Percentiles rank a stretch among this genome's conserved stretches.
These are phyloP conservation scores for Odontothrips loti DNA, from an alignment of 2,888 invertebrate genomes.

Conservation along the genomic window DNA sequence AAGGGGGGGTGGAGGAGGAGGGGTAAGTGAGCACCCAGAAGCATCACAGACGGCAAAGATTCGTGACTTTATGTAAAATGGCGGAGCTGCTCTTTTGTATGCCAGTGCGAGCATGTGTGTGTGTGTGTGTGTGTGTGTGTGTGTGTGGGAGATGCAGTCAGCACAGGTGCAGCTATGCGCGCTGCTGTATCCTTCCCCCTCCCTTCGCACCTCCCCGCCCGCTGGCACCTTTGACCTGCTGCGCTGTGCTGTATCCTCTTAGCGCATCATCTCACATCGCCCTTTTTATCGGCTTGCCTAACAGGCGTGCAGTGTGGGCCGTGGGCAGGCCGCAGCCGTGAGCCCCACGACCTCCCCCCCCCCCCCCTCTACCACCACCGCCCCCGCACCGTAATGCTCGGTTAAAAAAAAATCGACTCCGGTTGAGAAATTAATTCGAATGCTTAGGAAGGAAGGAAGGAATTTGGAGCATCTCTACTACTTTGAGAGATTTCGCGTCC, in stretches of 20 bases:
- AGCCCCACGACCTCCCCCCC: too few relatives aligned
- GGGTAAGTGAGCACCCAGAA: not conserved
- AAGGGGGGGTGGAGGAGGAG: not conserved
- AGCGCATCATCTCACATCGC: not conserved
- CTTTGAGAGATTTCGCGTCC: too few relatives aligned
- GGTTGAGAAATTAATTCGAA: too few relatives aligned
- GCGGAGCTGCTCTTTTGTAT: constrained; percentile 2
- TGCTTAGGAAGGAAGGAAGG: not conserved
- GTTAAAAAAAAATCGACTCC: too few relatives aligned
- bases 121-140: constrained; percentile 9
- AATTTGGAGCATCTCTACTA: not conserved
- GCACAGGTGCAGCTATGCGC: constrained; percentile 6
- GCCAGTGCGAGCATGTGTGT: not conserved
- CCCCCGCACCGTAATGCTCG: too few relatives aligned
- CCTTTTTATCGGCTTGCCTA: not conserved
- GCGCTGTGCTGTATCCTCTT: not conserved
- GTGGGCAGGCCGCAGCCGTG: too few relatives aligned
- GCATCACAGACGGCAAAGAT: not conserved
- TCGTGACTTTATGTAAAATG: constrained; percentile 26
- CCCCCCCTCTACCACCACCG: too few relatives aligned
- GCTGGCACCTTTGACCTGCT: not conserved
- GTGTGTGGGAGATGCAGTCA: not conserved
- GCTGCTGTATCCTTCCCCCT: not conserved
- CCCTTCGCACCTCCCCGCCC: too few relatives aligned
- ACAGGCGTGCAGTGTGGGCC: too few relatives aligned